Base-by-base conservation (phyloP, 1,140 invertebrate species). In the Lucilia sericata region DNA sequence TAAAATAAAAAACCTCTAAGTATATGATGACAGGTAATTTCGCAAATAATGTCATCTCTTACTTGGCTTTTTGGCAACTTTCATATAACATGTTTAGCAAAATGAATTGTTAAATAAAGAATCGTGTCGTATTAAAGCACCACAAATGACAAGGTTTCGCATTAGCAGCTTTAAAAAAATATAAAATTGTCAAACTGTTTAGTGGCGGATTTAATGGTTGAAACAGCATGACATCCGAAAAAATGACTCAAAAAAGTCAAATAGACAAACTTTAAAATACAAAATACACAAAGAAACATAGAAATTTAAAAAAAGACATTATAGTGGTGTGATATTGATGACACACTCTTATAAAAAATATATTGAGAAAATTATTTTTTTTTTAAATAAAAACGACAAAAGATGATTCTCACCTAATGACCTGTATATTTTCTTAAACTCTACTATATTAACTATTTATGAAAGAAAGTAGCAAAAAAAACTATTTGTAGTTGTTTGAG, bases 351-450 rank as follows among this genome's bases (percentile, higher is more conserved):
- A 42, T 34, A 17, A 42, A 42, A 36, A 76, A 76, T 5, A 76
- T 5, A 42, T 14, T 42, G 8, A 2, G 74, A 76, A 12, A 76
- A 12, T n/a, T 76, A 42, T 76, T 36, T 42, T 5, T 42, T 42
- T 5, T 42, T 30, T 76, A n/a, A 17, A 21, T n/a, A n/a, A 76
- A 76, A 42, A 51, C n/a, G n/a, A n/a, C n/a, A n/a, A 13, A 49
- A 80, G 76, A 80, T 21, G 76, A 80, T 34, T 76, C 36, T 80
- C 76, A 80, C 76, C 76, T 25, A 80, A 80, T 80, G 76, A 80
- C 76, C 76, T 80, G 42, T n/a, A 49, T 80, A 36, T 10, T 80
- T 80, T 49, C n/a, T 49, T 25, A 10, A 21, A 36, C 76, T 10
- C 10, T 7, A 36, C 76, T 10, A 0, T 7, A 42, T 42, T 42